Base-by-base conservation (phyloP, 2,113 vertebrate species). In the Colinus virginianus region DNA sequence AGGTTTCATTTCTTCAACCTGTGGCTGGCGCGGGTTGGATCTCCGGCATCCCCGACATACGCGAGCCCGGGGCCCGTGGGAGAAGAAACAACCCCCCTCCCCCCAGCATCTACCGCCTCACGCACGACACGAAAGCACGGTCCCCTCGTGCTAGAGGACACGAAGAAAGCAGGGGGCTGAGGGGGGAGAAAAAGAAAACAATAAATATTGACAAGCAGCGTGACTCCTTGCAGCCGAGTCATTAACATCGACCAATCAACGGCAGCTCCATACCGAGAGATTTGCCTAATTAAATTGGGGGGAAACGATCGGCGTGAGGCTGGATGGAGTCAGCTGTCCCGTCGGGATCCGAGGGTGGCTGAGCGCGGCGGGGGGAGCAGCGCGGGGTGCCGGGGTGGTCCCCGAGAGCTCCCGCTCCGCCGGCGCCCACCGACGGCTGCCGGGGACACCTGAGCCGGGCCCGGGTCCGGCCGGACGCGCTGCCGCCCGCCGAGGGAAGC, bases 201-300 rank as follows among this genome's bases (percentile, higher is more conserved):
- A 96, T 89, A 84, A 95, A 95, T 94, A 93, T 97, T 95, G 95
- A 95, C 90, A 93, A 79, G 67, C 80, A 94, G 56, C 42, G 55
- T 61, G 62, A 71, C 67, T 93, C 87, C 79, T 91, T 77, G 59
- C 78, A 90, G 81, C 68, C 69, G 78, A 94, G 87, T 91, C 87
- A 93, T 94, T 93, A 95, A 75, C 72, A 51, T 21, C 91, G 90
- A 79, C 91, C 95, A 94, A 95, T 91, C 91, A 78, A 77, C 63
- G 43, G 40, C 48, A 68, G 68, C 86, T 69, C 77, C 85, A 77
- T 34, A 64, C 48, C 22, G 78, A 51, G 79, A 92, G 67, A 89
- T 93, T 88, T 89, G 55, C 74, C 83, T 95, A 93, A 96, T 95
- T 94, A 95, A 96, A 94, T 85, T 55, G 79, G 75, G 75, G 75